These are phyloP conservation scores for Epinephelus awoara DNA, from an alignment of 2,797 vertebrate species.

Conservation along the genomic window DNA sequence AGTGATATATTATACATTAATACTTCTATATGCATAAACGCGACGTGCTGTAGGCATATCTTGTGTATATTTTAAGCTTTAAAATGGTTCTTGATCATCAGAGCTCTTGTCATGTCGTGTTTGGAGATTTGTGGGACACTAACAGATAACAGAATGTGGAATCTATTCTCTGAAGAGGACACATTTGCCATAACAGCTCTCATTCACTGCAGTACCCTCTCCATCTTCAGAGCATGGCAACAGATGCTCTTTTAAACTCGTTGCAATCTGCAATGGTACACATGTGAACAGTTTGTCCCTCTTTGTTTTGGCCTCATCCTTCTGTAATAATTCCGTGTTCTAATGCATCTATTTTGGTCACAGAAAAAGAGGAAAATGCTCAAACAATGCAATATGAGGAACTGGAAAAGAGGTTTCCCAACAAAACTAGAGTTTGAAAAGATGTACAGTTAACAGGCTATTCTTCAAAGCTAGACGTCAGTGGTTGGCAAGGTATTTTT, in stretches of 20 bases:
- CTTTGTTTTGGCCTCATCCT: slow-evolving; percentile 54
- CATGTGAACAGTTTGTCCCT: slow-evolving; percentile 58
- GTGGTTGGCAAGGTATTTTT: slow-evolving; percentile 8
- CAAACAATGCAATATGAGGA: slow-evolving; percentile 29
- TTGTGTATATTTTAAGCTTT: not conserved
- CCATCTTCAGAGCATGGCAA: slow-evolving; percentile 55
- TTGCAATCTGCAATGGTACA: slow-evolving; percentile 49
- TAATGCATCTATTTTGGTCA: slow-evolving; percentile 50
- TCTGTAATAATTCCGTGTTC: slow-evolving; percentile 44
- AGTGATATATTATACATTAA: slow-evolving; percentile 13
- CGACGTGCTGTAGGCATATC: not conserved
- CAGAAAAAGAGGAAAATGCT: slow-evolving; percentile 25
- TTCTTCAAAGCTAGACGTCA: not conserved
- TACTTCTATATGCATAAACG: not conserved
- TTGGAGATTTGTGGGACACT: slow-evolving; percentile 35
- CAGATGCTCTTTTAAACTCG: slow-evolving; percentile 68
- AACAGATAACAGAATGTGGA: slow-evolving; percentile 43
- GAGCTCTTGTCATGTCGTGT: slow-evolving; percentile 29
- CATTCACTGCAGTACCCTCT: slow-evolving; percentile 47
- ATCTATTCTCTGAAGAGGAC: slow-evolving; percentile 45
- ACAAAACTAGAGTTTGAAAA: not conserved
- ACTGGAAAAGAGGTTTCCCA: not conserved
- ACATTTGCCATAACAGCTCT: slow-evolving; percentile 51
- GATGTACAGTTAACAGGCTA: slow-evolving; percentile 1
- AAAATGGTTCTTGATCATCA: slow-evolving; percentile 27